Conservation (phyloP, 2,797 vertebrate genomes). For the Intellagama lesueurii region DNA sequence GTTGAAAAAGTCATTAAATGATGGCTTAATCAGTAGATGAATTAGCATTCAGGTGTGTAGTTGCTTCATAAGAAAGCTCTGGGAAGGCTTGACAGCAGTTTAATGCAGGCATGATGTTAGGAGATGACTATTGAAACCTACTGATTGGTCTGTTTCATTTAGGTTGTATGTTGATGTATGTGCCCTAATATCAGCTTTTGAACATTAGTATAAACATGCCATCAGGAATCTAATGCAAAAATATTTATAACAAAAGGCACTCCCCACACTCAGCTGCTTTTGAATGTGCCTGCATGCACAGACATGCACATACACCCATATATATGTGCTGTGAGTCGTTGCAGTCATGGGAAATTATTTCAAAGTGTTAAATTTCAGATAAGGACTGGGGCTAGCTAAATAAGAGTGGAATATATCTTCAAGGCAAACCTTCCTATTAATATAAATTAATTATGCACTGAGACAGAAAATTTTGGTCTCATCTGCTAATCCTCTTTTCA, state of each 20-base stretch:
- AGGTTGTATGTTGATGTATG: background rate
- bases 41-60: background rate
- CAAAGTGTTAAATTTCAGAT: slow-evolving; percentile 33
- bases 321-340: background rate
- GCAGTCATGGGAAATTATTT: slow-evolving; percentile 18
- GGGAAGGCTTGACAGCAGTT: background rate
- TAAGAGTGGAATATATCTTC: slow-evolving; percentile 28
- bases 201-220: background rate
- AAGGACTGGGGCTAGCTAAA: slow-evolving; percentile 30
- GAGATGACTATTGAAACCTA: background rate
- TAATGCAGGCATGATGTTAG: background rate
- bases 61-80: background rate
- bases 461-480: slow-evolving; percentile 12
- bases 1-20: background rate
- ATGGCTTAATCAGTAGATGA: background rate
- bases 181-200: background rate
- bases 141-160: background rate
- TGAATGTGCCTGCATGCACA: too few relatives aligned
- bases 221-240: background rate
- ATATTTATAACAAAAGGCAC: background rate
- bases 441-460: slow-evolving; percentile 33
- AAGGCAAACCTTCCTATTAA: slow-evolving; percentile 33
- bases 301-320: background rate
- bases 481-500: slow-evolving; percentile 27
- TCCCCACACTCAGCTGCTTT: too few relatives aligned